These are phyloP conservation scores for Heliothis virescens DNA, from an alignment of 1,140 invertebrate genomes.

Conservation along the genomic window DNA sequence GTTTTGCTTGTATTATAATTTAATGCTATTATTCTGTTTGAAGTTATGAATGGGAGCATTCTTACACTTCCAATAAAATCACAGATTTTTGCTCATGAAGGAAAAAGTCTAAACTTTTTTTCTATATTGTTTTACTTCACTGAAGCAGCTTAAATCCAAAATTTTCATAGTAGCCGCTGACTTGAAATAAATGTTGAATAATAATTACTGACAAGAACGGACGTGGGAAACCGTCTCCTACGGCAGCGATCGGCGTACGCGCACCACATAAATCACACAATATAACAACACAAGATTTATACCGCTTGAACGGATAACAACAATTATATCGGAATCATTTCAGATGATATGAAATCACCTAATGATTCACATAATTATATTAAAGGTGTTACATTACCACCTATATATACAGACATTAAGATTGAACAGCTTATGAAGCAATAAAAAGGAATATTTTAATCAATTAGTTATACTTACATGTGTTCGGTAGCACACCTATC, in stretches of 20 bases:
- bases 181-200: constrained; percentile 44
- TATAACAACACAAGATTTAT: constrained; percentile 69
- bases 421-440: constrained; percentile 18
- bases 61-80: neutral
- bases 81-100: no score
- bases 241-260: constrained; percentile 63
- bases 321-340: constrained; percentile 67
- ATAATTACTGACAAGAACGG: constrained; percentile 58
- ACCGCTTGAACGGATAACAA: constrained; percentile 55
- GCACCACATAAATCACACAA: constrained; percentile 65
- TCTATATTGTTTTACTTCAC: no score
- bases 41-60: neutral
- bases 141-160: neutral
- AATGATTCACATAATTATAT: constrained; percentile 38
- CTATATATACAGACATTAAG: constrained; percentile 42
- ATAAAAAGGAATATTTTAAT: constrained; percentile 47
- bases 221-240: constrained; percentile 67
- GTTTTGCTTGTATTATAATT: neutral
- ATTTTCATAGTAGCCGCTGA: constrained; percentile 18
- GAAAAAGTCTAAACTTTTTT: no score
- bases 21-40: neutral
- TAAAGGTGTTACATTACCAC: constrained; percentile 42
- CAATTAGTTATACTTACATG: constrained; percentile 47
- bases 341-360: constrained; percentile 14
- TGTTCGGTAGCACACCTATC: constrained; percentile 20